Evolutionary conservation across 2,888 invertebrate genomes (phyloP).

Genomic region (Hemistola chrysoprasaria): DNA sequence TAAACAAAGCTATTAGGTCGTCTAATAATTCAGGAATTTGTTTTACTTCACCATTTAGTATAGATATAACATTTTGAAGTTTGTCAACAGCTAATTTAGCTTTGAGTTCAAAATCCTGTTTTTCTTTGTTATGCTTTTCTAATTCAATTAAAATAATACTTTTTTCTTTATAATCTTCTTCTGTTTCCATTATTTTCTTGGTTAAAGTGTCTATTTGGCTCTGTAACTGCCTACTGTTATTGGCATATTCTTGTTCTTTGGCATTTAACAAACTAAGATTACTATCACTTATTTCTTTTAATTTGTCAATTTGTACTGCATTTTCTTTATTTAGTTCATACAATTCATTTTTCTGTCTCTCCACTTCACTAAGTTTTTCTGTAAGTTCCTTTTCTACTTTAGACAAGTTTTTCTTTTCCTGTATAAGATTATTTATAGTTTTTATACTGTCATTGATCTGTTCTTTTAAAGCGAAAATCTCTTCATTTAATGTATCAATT

Average conservation of each 20-base stretch:
- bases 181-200: constrained; percentile 35
- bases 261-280: constrained; percentile 27
- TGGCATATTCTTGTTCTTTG: constrained; percentile 28
- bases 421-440: constrained; percentile 41
- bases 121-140: constrained; percentile 33
- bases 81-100: constrained; percentile 41
- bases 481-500: constrained; percentile 37
- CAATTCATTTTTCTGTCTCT: constrained; percentile 34
- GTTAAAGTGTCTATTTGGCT: constrained; percentile 34
- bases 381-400: constrained; percentile 38
- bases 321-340: constrained; percentile 36
- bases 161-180: constrained; percentile 41
- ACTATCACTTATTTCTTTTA: constrained; percentile 40
- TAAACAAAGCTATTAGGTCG: constrained; percentile 43
- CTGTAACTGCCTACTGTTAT: constrained; percentile 34
- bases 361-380: constrained; percentile 33
- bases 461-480: constrained; percentile 37
- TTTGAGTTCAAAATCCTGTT: constrained; percentile 39
- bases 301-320: constrained; percentile 24
- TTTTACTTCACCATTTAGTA: constrained; percentile 43
- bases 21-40: constrained; percentile 45
- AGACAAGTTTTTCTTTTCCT: constrained; percentile 37
- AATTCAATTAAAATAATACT: constrained; percentile 40
- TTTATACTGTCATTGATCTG: constrained; percentile 38
- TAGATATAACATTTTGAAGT: constrained; percentile 41